Base-by-base conservation (phyloP, 2,797 vertebrate species). In the Chrysocyon brachyurus region DNA sequence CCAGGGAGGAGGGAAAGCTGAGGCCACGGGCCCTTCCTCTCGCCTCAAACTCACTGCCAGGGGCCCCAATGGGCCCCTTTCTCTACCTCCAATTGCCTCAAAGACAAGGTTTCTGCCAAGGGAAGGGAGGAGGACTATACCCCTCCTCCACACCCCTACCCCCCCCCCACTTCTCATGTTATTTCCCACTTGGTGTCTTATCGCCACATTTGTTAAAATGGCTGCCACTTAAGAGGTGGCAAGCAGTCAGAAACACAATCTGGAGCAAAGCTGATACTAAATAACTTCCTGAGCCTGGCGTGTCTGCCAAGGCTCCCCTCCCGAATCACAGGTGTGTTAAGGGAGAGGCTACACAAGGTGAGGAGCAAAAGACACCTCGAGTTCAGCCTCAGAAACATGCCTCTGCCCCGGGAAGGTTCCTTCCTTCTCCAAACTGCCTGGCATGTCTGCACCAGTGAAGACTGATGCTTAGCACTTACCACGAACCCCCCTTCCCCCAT, bases 141-240 rank as follows among this genome's bases (percentile, higher is more conserved):
- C 21, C 63, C 49, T 24, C 75, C 87, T 22, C 75, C 63, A 2
- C 0, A 3, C 16, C 54, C 61, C 40, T 19, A 54, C 15, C 95
- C 87, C 28, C 12, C 90, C 33, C 14, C 95, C 56, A 56, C 7
- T 17, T 49, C 82, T 54, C 93, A 11, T 56, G 94, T 70, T 63
- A 75, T 84, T 96, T 96, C 92, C 94, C 85, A 86, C 66, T 91
- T 33, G 21, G 70, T 40, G 33, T 97, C 94, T 95, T 85, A 87
- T 75, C 17, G 0, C 84, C 90, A 73, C 96, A 92, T 95, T 97
- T 97, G 96, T 97, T 96, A 92, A 94, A 92, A 96, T 95, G 96
- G 96, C 97, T 96, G 94, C 96, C 90, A 93, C 95, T 96, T 63
- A 94, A n/a, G 90, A 97, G 95, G 94, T 95, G 96, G 96, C 92